These are phyloP conservation scores for Merops nubicus DNA, from an alignment of 2,113 vertebrate genomes.

Conservation along the genomic window DNA sequence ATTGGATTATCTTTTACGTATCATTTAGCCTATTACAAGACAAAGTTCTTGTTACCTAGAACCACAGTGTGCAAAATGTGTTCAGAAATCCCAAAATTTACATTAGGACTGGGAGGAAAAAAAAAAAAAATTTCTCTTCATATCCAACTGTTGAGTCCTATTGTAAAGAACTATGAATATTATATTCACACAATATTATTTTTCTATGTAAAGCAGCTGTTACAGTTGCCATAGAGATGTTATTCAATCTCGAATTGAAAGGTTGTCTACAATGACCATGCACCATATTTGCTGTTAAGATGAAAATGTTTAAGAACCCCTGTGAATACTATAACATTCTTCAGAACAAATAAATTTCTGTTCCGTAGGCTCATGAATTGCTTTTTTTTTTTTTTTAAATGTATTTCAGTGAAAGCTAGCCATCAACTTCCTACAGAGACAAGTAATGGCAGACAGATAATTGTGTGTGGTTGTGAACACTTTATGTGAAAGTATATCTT, in stretches of 20 bases:
- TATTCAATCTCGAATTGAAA: neutral
- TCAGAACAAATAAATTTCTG: neutral
- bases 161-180: neutral
- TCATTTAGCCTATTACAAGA: neutral
- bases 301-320: neutral
- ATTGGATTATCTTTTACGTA: neutral
- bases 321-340: neutral
- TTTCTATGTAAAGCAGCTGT: neutral
- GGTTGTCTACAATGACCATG: neutral
- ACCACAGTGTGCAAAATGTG: neutral
- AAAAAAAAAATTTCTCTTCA: neutral
- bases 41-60: neutral
- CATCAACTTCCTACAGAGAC: neutral
- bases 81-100: neutral
- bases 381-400: no score
- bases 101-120: neutral
- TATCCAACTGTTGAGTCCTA: neutral
- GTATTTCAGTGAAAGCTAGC: neutral
- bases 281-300: neutral
- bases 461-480: neutral
- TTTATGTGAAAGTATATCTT: neutral
- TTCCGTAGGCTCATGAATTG: neutral
- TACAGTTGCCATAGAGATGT: slow-evolving; percentile 32
- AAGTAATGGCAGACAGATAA: neutral
- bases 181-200: neutral